Evolutionary conservation across 1,140 invertebrate species (phyloP), one percentile per base, ranked within the genome.

Genomic region (Drosophila sp.): DNA sequence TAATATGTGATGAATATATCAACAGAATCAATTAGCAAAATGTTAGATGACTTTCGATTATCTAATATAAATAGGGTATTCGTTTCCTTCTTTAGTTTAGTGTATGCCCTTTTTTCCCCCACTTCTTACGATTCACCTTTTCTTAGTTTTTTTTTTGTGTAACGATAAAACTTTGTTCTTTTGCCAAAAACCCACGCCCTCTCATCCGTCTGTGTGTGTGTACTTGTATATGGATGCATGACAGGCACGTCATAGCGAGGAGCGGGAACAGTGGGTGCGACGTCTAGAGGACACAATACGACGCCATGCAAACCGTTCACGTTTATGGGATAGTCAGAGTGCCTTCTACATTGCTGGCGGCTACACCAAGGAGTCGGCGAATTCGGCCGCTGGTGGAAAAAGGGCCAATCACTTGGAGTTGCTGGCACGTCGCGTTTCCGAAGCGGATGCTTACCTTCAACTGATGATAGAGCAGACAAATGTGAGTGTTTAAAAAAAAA

Each of bases 401-500:
- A 83, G 74, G 54, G 74, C 78, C 65, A 93, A 91, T 79, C 81
- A 91, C 63, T 86, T 92, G 68, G 87, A 92, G 76, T 69, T 90
- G 66, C 97, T 99, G 92, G 97, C 98, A 92, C 95, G 96, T 38
- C 97, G 98, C 92, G 95, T 99, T 35, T 95, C 97, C 1, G 98
- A 99, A 93, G 97, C 98, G 17, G 98, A 99, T 93, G 97, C 96
- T 30, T 99, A 99, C 93, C 94, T 99, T 50, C 98, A 99, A 93
- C 94, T 99, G 61, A 95, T 99, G 91, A 99, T 99, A 72, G 97
- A 99, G 79, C 97, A 99, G 93, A 96, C 97, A 76, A 95, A 95
- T 90, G 94, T 96, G 90, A 94, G 93, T 93, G 56, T 2, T 23
- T 11, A 38, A 38, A 8, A 38, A 38, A 2, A 38, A 25, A 0